phyloP scores from a whole-genome alignment of 1,140 invertebrate species.

The Zaprionus taronus region DNA sequence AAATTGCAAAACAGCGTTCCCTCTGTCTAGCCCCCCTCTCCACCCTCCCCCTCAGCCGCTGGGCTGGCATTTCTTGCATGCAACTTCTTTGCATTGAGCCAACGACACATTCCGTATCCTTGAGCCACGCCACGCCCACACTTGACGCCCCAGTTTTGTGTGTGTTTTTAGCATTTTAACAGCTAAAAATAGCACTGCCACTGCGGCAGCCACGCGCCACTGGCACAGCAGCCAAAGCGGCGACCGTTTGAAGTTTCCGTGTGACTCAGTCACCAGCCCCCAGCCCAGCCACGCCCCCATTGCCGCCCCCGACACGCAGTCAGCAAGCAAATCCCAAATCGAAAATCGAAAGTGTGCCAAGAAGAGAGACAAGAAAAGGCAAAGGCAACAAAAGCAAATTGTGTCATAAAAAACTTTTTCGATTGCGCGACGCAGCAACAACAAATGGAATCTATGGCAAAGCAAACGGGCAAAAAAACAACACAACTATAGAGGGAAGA shows the following conservation, averaged over 20 bases:
- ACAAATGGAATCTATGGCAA: constrained; percentile 23
- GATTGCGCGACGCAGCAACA: constrained; percentile 70
- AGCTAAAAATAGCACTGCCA: constrained; percentile 37
- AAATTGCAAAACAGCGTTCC: constrained; percentile 34
- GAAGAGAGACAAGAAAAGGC: constrained; percentile 29
- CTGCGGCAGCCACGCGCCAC: constrained; percentile 16
- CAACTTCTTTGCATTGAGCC: constrained; percentile 45
- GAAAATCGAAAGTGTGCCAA: constrained; percentile 82
- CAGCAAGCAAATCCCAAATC: constrained; percentile 55
- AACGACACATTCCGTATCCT: constrained; percentile 40
- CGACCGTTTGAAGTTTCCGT: constrained; percentile 32
- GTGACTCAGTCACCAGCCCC: constrained; percentile 24
- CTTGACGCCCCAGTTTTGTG: constrained; percentile 39
- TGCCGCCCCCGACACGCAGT: constrained; percentile 4
- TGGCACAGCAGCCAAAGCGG: not conserved
- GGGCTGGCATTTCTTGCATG: constrained; percentile 6
- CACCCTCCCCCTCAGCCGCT: not conserved
- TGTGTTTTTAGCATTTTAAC: constrained; percentile 1
- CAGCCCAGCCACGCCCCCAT: constrained; percentile 5
- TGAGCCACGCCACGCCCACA: constrained; percentile 45
- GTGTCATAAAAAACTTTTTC: constrained; percentile 82
- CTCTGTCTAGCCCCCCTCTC: not conserved
- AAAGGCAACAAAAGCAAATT: constrained; percentile 72
- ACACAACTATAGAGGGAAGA: not conserved
- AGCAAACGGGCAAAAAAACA: constrained; percentile 15